Evolutionary conservation across 2,888 invertebrate species (phyloP).

Genomic region (Hypselothyrea guttata): DNA sequence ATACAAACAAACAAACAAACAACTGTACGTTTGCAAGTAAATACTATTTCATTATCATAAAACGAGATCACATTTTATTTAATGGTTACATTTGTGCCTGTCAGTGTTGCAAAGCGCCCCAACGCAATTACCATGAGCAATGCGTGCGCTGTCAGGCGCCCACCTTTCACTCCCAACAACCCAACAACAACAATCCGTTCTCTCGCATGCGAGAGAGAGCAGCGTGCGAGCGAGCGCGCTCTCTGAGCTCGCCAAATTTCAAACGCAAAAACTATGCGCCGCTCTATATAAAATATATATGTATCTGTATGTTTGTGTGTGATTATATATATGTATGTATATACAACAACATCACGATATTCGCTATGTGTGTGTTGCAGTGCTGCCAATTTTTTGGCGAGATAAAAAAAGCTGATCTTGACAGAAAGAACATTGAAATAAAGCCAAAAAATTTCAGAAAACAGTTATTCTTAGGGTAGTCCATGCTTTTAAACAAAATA

Average conservation of each 20-base stretch:
- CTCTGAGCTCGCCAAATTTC: slow-evolving; percentile 38
- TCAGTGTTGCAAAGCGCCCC: slow-evolving; percentile 59
- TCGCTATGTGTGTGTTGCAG: slow-evolving; percentile 1
- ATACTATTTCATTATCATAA: slow-evolving; percentile 56
- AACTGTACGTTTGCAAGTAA: slow-evolving; percentile 1
- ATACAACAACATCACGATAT: slow-evolving; percentile 6
- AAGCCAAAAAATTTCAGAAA: no score
- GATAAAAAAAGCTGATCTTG: no score
- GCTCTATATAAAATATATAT: slow-evolving; percentile 6
- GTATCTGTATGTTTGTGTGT: slow-evolving; percentile 4
- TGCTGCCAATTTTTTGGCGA: no score
- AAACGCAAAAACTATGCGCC: slow-evolving; percentile 40
- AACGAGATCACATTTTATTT: slow-evolving; percentile 59
- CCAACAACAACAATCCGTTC: slow-evolving; percentile 1
- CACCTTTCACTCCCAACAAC: slow-evolving; percentile 35
- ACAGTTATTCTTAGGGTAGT: no score
- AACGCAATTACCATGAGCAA: slow-evolving; percentile 45
- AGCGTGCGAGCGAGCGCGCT: slow-evolving; percentile 18
- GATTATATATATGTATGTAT: slow-evolving; percentile 17
- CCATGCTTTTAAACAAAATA: no score
- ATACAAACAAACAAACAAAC: neutral
- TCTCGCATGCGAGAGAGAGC: slow-evolving; percentile 25
- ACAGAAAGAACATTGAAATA: no score
- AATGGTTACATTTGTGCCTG: slow-evolving; percentile 45
- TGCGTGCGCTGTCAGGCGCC: slow-evolving; percentile 47